These are phyloP conservation scores for Sander lucioperca DNA, from an alignment of 2,113 vertebrate genomes.

Conservation along the genomic window DNA sequence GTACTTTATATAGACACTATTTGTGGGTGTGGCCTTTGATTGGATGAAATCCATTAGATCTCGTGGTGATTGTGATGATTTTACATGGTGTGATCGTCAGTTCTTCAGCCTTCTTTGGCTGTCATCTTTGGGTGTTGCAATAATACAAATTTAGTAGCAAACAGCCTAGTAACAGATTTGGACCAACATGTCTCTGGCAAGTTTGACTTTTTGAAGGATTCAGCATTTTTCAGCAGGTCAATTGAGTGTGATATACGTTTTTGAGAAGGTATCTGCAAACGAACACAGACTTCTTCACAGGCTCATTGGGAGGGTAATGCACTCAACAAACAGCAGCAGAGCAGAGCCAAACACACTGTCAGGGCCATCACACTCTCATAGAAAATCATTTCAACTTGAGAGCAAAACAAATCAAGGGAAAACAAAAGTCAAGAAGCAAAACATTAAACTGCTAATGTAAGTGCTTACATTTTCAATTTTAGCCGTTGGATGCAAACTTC, in stretches of 20 bases:
- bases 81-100: not conserved
- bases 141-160: not conserved
- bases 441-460: not conserved
- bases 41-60: not conserved
- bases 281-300: constrained; percentile 17
- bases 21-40: not conserved
- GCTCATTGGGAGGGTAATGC: constrained; percentile 14
- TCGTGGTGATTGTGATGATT: not conserved
- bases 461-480: not conserved
- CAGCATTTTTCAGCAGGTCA: constrained; percentile 15
- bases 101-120: constrained; percentile 6
- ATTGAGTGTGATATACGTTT: not conserved
- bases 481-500: not conserved
- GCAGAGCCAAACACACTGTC: not conserved
- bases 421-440: not conserved
- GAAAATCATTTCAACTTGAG: not conserved
- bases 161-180: not conserved
- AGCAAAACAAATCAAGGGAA: not conserved
- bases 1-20: not conserved
- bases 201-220: not conserved
- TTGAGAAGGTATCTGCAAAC: constrained; percentile 7
- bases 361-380: not conserved
- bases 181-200: constrained; percentile 2
- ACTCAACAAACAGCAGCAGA: constrained; percentile 5
- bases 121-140: not conserved